These are phyloP conservation scores for Basileuterus tristriatus DNA, from an alignment of 2,797 vertebrate genomes.

Conservation along the genomic window DNA sequence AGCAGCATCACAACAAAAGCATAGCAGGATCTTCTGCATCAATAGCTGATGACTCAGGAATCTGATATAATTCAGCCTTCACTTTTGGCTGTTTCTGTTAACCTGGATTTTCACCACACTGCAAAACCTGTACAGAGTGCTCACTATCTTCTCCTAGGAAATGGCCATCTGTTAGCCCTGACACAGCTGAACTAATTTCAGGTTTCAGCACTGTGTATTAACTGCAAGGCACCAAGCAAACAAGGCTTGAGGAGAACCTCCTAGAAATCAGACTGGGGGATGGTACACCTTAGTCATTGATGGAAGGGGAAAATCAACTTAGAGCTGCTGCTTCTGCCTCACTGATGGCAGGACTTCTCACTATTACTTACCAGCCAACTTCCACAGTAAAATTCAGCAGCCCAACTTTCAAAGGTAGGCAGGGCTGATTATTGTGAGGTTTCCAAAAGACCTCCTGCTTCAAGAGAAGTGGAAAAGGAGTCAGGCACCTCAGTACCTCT, in stretches of 20 bases:
- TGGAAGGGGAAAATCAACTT: neutral
- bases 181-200: neutral
- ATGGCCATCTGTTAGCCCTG: neutral
- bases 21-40: conserved; percentile 41
- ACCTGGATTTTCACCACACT: conserved; percentile 5
- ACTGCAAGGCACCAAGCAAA: neutral
- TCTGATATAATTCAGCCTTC: neutral
- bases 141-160: neutral
- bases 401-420: neutral
- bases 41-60: conserved; percentile 28
- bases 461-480: neutral
- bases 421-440: neutral
- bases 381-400: neutral
- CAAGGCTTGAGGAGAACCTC: neutral
- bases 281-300: neutral
- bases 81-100: neutral
- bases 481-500: neutral
- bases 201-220: neutral
- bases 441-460: neutral
- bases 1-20: conserved; percentile 5
- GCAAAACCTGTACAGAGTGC: neutral
- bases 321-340: neutral
- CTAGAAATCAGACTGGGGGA: neutral
- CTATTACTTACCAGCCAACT: neutral
- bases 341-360: neutral